Base-by-base conservation (phyloP, 37 sponge, comb jelly and placozoan species). In the Axinella damicornis region DNA sequence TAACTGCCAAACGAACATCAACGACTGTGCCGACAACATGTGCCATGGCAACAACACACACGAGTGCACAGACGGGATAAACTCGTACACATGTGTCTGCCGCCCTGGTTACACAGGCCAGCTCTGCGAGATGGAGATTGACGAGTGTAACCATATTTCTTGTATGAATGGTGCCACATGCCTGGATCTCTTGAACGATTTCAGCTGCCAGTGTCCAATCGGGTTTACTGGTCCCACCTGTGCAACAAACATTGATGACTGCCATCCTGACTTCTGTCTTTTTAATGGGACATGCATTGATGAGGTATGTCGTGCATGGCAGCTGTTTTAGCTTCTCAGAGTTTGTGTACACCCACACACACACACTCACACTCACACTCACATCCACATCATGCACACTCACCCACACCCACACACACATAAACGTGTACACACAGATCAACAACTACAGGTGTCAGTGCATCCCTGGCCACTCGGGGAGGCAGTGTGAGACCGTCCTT, bases 211-310 rank as follows among this genome's bases (percentile, higher is more conserved):
- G 20, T 87, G 88, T 75, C 40, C 61, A 2, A 25, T 21, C 25
- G 88, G 88, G 12, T 87, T 46, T 37, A 73, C 81, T 46, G 88
- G 88, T 35, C 2, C 58, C 0, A n/a, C 0, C 1, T 87, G 88
- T 35, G 63, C 27, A 5, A 20, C 22, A 1, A 39, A 66, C 61
- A 70, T 87, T 27, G 66, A 82, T 35, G 62, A 62, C 17, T 78
- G 78, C 58, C 69, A 60, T 35, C 69, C 69, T 25, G 59, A 59
- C 31, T 18, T 85, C 19, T 84, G 90, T 78, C 69, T 79, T 19
- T 41, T 46, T 79, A 85, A 80, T 57, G 84, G 85, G 22, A 88
- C 77, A 2, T 88, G 78, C 25, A 40, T 57, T 30, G 61, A 81
- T 36, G 37, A 69, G 41, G 83, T 85, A 52, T 32, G 62, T 30